phyloP scores from a whole-genome alignment of 1,140 invertebrate genomes.

The Cyrtorhinus lividipennis region DNA sequence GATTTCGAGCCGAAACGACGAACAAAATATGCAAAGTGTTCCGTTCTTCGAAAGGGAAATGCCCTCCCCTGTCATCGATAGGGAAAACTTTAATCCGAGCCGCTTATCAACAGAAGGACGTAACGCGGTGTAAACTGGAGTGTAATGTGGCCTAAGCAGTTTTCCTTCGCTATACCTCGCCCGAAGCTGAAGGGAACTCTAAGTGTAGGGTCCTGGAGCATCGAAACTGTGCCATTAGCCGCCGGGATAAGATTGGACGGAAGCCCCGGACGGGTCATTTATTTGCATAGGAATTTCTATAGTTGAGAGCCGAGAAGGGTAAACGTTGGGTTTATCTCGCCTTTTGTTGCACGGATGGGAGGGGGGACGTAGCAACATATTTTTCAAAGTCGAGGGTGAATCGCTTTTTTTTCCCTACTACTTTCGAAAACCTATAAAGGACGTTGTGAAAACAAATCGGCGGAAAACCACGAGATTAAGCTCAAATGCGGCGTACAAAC shows the following conservation, averaged over 20 bases:
- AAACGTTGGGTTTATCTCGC: background rate
- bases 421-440: too few species aligned
- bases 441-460: too few species aligned
- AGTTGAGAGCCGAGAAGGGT: background rate
- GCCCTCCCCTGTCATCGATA: background rate
- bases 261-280: background rate
- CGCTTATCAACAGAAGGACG: background rate
- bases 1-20: too few species aligned
- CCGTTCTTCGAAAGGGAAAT: too few species aligned
- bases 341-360: background rate
- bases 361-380: background rate
- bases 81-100: background rate
- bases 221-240: background rate
- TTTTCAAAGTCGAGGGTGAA: background rate
- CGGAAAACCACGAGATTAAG: too few species aligned
- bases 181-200: too few species aligned
- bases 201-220: background rate
- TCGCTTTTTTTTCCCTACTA: background rate
- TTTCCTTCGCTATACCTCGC: too few species aligned
- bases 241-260: background rate
- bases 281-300: background rate
- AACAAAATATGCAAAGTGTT: too few species aligned
- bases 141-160: background rate
- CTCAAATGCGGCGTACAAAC: too few species aligned
- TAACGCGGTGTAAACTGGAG: background rate